Conservation (phyloP, 2,888 invertebrate species). For the Litoditis marina region DNA sequence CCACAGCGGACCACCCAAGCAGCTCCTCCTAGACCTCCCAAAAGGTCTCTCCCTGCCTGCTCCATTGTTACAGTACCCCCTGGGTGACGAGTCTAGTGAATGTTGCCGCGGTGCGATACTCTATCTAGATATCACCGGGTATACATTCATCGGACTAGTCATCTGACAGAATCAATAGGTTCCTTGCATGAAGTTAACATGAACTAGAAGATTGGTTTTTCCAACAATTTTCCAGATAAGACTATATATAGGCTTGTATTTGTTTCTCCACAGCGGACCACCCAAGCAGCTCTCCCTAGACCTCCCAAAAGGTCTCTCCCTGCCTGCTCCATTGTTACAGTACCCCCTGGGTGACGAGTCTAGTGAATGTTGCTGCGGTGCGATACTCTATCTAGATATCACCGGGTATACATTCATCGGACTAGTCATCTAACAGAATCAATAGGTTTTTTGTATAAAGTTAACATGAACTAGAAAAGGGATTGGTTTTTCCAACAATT, state of each 20-base stretch:
- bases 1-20: conserved; percentile 1
- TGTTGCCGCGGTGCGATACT: conserved; percentile 22
- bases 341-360: neutral
- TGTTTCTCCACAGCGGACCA: conserved; percentile 5
- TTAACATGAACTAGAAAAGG: too few species aligned
- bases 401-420: conserved; percentile 29
- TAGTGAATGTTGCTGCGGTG: conserved; percentile 22
- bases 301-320: neutral
- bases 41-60: conserved; percentile 1
- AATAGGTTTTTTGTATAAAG: too few species aligned
- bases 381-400: conserved; percentile 16
- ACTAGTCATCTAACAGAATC: too few species aligned
- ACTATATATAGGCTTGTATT: too few species aligned
- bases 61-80: neutral
- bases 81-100: conserved; percentile 12
- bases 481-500: too few species aligned
- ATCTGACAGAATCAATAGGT: too few species aligned
- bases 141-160: conserved; percentile 22
- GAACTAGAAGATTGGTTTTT: too few species aligned
- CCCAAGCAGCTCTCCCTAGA: too few species aligned
- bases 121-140: conserved; percentile 21
- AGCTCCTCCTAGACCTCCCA: too few species aligned
- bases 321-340: neutral
- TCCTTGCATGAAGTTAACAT: too few species aligned
- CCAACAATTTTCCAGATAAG: too few species aligned